A percentile compares a stretch with the other conserved stretches of the same genome.
Conservation (phyloP, 2,113 vertebrate genomes). For the Labeo rohita region DNA sequence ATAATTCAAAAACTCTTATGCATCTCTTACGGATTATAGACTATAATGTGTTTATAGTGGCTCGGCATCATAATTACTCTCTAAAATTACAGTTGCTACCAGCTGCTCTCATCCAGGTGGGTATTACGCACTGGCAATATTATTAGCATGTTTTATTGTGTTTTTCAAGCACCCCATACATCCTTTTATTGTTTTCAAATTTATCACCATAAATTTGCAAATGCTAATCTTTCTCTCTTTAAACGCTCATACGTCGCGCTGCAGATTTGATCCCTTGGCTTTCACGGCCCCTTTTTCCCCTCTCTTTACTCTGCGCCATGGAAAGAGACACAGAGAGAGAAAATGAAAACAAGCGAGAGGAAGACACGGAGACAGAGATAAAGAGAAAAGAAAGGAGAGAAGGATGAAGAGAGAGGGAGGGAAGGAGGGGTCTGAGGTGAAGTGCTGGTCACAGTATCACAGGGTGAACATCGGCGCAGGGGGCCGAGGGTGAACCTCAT, state of each 20-base stretch:
- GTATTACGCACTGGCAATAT: not conserved
- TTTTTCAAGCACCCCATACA: not conserved
- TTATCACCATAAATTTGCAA: not conserved
- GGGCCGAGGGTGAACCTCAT: constrained; percentile 46
- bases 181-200: not conserved
- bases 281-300: constrained; percentile 33
- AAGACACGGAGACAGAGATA: constrained; percentile 35
- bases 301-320: not conserved
- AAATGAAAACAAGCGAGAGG: constrained; percentile 27
- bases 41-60: constrained; percentile 15
- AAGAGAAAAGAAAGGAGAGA: constrained; percentile 16
- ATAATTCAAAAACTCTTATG: constrained; percentile 4
- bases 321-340: constrained; percentile 25
- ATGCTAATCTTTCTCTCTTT: not conserved
- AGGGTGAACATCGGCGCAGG: constrained; percentile 41
- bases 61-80: constrained; percentile 4
- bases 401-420: constrained; percentile 23
- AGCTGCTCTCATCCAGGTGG: constrained; percentile 7
- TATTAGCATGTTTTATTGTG: not conserved
- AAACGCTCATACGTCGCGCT: not conserved
- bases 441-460: constrained; percentile 53
- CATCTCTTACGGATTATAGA: constrained; percentile 12
- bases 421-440: constrained; percentile 48
- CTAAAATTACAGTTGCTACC: not conserved
- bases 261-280: constrained; percentile 1